Evolutionary conservation across 2,113 vertebrate species (phyloP).

Genomic region (Burhinus bistriatus): DNA sequence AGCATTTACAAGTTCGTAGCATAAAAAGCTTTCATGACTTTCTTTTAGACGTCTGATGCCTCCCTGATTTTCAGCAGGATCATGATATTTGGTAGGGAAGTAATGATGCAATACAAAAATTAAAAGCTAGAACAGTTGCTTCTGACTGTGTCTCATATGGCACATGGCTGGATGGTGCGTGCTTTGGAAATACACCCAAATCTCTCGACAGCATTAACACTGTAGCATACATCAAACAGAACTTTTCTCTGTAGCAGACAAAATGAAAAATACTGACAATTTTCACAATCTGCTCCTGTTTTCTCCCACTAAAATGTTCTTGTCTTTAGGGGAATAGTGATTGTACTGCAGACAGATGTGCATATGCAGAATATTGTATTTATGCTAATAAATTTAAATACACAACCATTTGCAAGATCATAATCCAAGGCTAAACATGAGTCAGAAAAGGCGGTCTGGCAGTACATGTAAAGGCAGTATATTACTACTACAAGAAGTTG

Average conservation of each 20-base stretch:
- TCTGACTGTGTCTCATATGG: neutral
- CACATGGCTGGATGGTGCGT: neutral
- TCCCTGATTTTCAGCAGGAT: neutral
- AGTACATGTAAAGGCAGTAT: neutral
- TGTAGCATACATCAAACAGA: neutral
- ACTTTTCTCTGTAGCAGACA: neutral
- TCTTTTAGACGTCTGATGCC: neutral
- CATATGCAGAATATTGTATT: neutral
- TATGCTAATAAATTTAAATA: neutral
- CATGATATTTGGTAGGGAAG: neutral
- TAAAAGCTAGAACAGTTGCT: neutral
- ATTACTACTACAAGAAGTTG: neutral
- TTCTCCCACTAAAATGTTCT: neutral
- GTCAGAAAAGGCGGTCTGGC: neutral
- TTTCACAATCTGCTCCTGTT: neutral
- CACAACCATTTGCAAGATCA: neutral
- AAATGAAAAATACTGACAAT: neutral
- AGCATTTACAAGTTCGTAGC: neutral
- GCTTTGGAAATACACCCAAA: neutral
- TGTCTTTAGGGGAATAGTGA: neutral
- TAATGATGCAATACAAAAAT: neutral
- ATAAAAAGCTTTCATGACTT: neutral
- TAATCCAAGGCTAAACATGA: neutral
- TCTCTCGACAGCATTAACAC: neutral
- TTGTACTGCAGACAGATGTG: neutral